Base-by-base conservation (phyloP, 2,888 invertebrate genomes). In the Drosophila nr. perissopoda region DNA sequence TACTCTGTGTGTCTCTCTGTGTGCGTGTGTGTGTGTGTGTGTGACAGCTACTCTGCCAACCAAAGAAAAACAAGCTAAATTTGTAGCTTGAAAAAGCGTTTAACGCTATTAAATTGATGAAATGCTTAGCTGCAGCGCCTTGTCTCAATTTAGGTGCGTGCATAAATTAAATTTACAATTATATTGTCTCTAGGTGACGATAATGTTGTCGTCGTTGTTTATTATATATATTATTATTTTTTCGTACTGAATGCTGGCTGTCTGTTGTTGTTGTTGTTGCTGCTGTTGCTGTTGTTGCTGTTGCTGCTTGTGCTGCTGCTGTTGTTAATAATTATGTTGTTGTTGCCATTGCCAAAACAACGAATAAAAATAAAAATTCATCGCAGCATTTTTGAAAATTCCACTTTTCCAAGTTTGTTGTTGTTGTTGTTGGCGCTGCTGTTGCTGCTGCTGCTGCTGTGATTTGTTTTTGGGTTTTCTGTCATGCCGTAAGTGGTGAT, bases 161-260 rank as follows among this genome's bases (percentile, higher is more conserved):
- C 48, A 88, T 84, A 84, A 85, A 88, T 84, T 84, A 83, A 79
- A 79, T 83, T 81, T 80, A 80, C 83, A 85, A 85, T 88, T 88
- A 85, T 85, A 88, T 85, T 85, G 84, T 85, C 88, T 88, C 73
- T 85, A 85, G 84, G 89, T 84, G 89, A 84, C 89, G 88, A 89
- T 89, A 82, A 89, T 87, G 89, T 89, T 87, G 86, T 86, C 87
- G 82, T 66, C 48, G 68, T 51, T 75, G 51, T 40, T 68, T 78
- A 64, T 72, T 78, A 78, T 78, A 78, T 78, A 59, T 82, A 84
- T 80, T 79, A 76, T 71, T 75, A 70, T 53, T 59, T 36, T 27
- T 68, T 56, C 25, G 52, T 64, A 21, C 48, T 48, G 42, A 38
- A 40, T 38, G 46, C 60, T 25, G 51, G 2, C 13, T 25, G 21